These are phyloP conservation scores for Thaumetopoea pityocampa DNA, from an alignment of 1,140 invertebrate species.

Conservation along the genomic window DNA sequence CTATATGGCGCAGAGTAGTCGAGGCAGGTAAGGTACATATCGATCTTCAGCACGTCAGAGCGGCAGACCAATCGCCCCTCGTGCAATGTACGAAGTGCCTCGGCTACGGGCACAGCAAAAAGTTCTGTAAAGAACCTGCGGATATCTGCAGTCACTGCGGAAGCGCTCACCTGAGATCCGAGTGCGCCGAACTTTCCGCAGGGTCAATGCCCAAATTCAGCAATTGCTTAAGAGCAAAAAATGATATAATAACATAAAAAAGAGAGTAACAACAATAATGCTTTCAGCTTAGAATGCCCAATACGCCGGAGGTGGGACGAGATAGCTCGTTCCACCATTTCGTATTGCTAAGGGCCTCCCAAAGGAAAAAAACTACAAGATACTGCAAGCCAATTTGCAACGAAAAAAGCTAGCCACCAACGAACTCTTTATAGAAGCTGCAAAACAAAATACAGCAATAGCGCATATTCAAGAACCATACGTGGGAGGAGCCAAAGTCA, in stretches of 20 bases:
- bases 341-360: conserved; percentile 9
- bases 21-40: not conserved
- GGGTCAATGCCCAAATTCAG: not conserved
- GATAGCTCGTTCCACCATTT: not conserved
- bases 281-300: conserved; percentile 10
- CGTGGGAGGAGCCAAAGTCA: not conserved
- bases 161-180: not conserved
- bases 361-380: not conserved
- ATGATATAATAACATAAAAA: not conserved
- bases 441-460: not conserved
- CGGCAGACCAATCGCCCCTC: conserved; percentile 20
- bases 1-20: not conserved
- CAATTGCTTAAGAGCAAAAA: conserved; percentile 10
- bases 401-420: not conserved
- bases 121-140: conserved; percentile 2
- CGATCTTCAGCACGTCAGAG: conserved; percentile 2
- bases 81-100: conserved; percentile 21
- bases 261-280: too few relatives aligned
- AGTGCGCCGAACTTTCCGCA: not conserved
- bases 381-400: not conserved
- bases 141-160: conserved; percentile 14
- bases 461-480: not conserved
- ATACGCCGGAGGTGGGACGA: conserved; percentile 6
- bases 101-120: conserved; percentile 9
- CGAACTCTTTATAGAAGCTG: not conserved